Evolutionary conservation across 2,113 vertebrate species (phyloP), one percentile per base, ranked within the genome.

Genomic region (Epinephelus moara): DNA sequence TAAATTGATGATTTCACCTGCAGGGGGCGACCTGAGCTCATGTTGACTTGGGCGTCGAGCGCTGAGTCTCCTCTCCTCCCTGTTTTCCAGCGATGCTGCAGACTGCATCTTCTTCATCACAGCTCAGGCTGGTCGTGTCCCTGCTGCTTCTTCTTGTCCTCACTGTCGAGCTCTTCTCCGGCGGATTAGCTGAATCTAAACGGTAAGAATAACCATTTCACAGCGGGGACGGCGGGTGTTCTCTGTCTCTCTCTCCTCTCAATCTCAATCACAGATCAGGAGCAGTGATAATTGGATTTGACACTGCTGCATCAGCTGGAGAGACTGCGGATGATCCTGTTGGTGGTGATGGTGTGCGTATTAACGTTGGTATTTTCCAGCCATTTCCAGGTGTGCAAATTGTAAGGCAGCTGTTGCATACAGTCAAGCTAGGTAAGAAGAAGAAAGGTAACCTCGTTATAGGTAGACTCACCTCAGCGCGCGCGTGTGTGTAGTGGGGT

Each of bases 51-150:
- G 86, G 85, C 87, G 77, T 88, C 7, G 61, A 33, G 64, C 11
- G 67, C 33, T 66, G 52, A 27, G 27, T 33, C 83, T 53, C 55
- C 37, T 62, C 78, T 79, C 37, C 82, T 82, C 88, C 89, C 78
- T 70, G 66, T 84, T 89, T 84, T 80, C 77, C 81, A 69, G 64
- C 47, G 76, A 85, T 78, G 89, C 88, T 88, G 91, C 91, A 81
- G 82, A 78, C 80, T n/a, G 37, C 53, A 3, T 71, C 62, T 37
- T 84, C 79, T 60, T 33, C 76, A 49, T 81, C 77, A 33, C 72
- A 30, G 37, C 37, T 37, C 14, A 7, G 55, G 30, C 56, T 82
- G 84, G 6, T 75, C 25, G 78, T 9, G n/a, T 78, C 40, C 66
- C 13, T 75, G 23, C 68, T 70, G 33, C 78, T 21, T 1, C 63